Evolutionary conservation across 2,113 vertebrate species (phyloP).

Genomic region (Rhea pennata): DNA sequence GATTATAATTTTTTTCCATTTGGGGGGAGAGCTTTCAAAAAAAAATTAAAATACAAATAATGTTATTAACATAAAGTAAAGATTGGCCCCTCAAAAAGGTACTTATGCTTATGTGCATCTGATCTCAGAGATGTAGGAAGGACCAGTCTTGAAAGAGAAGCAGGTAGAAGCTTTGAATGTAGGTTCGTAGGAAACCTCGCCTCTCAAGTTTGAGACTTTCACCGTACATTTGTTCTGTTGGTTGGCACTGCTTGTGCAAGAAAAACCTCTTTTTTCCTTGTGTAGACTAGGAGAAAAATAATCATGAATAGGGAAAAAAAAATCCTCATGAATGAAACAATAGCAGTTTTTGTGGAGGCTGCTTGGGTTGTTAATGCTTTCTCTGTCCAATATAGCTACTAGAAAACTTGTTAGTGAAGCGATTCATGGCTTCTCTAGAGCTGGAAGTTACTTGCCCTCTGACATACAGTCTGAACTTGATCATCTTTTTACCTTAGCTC

Average conservation of each 20-base stretch:
- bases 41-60: too few relatives aligned
- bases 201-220: neutral
- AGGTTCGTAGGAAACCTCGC: neutral
- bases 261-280: neutral
- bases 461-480: neutral
- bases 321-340: neutral
- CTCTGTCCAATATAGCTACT: neutral
- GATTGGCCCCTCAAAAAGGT: accelerated
- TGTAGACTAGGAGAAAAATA: neutral
- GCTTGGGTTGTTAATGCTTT: neutral
- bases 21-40: neutral
- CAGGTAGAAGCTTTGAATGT: neutral
- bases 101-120: neutral
- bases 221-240: neutral
- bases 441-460: neutral
- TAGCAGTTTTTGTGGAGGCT: neutral
- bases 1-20: neutral
- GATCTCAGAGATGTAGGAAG: neutral
- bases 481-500: neutral
- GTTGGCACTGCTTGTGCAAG: neutral
- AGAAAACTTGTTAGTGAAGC: neutral
- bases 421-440: neutral
- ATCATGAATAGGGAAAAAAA: neutral
- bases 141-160: neutral
- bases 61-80: neutral